Evolutionary conservation across 2,797 vertebrate genomes (phyloP).

Genomic region (Lagorchestes hirsutus): DNA sequence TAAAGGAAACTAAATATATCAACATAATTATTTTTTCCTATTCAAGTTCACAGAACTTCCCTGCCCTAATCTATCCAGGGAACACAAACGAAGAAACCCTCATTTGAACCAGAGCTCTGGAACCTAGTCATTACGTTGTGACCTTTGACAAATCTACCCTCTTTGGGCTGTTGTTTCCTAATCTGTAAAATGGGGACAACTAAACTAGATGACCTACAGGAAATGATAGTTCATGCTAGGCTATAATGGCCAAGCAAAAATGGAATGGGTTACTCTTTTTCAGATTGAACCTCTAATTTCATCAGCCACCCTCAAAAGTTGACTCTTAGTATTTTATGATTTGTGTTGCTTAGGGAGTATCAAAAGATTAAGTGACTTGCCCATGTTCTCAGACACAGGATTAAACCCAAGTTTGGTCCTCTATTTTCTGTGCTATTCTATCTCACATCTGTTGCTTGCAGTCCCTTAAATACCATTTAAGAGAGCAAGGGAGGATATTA

Average conservation of each 20-base stretch:
- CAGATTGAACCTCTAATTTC: neutral
- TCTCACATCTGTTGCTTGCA: neutral
- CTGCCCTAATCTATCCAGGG: neutral
- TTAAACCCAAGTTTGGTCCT: neutral
- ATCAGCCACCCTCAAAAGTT: neutral
- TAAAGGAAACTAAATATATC: neutral
- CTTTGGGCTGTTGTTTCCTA: slow-evolving; percentile 6
- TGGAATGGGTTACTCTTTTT: neutral
- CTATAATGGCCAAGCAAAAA: neutral
- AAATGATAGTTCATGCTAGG: neutral
- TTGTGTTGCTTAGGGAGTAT: neutral
- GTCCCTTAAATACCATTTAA: neutral
- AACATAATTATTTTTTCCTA: neutral
- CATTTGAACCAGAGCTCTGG: neutral
- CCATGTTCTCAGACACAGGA: neutral
- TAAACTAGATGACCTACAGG: slow-evolving; percentile 9
- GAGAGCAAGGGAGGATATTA: neutral
- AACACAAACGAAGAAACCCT: neutral
- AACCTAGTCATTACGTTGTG: neutral
- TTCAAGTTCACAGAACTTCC: neutral
- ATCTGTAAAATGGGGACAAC: slow-evolving; percentile 42
- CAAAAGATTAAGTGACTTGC: neutral
- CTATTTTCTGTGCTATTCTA: neutral
- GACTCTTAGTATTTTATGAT: neutral
- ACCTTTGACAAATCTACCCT: neutral